Evolutionary conservation across 2,888 invertebrate species (phyloP).

Genomic region (Andrena dorsata): DNA sequence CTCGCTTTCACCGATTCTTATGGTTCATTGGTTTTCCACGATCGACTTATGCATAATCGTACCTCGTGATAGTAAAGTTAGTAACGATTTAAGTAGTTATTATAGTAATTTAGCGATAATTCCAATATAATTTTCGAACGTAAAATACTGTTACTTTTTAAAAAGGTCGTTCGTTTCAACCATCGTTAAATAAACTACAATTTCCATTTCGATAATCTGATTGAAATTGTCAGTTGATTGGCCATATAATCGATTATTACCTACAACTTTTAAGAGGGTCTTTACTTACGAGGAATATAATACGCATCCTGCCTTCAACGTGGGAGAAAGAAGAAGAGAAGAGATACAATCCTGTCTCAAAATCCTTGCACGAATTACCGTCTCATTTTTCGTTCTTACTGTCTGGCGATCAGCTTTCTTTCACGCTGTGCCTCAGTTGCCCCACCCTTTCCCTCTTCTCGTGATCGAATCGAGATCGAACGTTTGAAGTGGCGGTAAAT

Average conservation of each 20-base stretch:
- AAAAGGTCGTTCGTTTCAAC: not conserved
- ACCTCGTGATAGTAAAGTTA: not conserved
- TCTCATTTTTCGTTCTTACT: not conserved
- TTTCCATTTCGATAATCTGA: not conserved
- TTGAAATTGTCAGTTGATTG: not conserved
- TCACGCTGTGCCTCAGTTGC: conserved; percentile 19
- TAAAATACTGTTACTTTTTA: not conserved
- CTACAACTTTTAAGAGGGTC: not conserved
- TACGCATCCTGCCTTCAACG: conserved; percentile 22
- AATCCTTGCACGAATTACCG: conserved; percentile 20
- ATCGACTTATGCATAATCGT: not conserved
- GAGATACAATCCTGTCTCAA: conserved; percentile 2
- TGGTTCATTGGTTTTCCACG: conserved; percentile 1
- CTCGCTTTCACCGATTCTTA: conserved; percentile 27
- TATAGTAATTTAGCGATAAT: too few relatives aligned
- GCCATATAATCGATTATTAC: not conserved
- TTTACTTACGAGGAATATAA: conserved; percentile 42
- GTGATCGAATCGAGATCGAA: conserved; percentile 14
- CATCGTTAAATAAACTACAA: not conserved
- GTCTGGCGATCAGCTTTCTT: conserved; percentile 19
- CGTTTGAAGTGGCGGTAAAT: not conserved
- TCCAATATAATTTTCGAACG: not conserved
- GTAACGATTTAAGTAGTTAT: too few relatives aligned
- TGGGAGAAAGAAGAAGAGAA: not conserved
- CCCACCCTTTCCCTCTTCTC: not conserved